Percentiles rank a stretch among this genome's conserved stretches.
Conservation (phyloP, 2,888 invertebrate species). For the Heteromurus nitidus region DNA sequence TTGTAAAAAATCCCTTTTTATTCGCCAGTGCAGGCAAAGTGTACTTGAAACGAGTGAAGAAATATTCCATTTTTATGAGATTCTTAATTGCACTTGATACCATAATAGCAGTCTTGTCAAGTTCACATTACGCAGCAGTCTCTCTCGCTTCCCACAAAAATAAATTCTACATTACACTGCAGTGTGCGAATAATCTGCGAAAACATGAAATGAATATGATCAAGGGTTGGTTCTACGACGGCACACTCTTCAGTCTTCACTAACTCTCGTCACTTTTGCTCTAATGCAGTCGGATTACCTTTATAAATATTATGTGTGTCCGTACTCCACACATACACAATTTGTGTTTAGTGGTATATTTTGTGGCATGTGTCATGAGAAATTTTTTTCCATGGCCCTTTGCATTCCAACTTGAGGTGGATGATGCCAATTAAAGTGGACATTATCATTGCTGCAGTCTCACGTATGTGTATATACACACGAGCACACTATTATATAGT, state of each 20-base stretch:
- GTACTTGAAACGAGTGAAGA: not conserved
- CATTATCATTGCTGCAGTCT: conserved; percentile 39
- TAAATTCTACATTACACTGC: conserved; percentile 11
- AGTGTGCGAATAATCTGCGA: conserved; percentile 52
- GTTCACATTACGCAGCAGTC: conserved; percentile 49
- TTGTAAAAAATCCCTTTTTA: not conserved
- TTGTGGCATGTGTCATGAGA: conserved; percentile 52
- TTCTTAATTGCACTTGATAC: conserved; percentile 56
- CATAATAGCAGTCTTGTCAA: conserved; percentile 48
- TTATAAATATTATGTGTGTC: no score
- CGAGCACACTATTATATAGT: no score
- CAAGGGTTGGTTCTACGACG: no score
- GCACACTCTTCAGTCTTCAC: no score
- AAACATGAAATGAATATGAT: no score
- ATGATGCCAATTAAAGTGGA: conserved; percentile 58
- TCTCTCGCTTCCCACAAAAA: not conserved
- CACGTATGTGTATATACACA: no score
- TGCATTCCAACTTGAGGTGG: conserved; percentile 60
- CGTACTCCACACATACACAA: no score
- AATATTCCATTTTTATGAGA: conserved; percentile 51
- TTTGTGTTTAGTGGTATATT: no score
- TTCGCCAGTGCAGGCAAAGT: not conserved
- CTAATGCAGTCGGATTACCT: no score
- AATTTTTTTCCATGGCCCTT: conserved; percentile 61
- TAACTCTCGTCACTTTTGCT: no score